Evolutionary conservation across 2,888 invertebrate genomes (phyloP).

Genomic region (Cephus pygmeus): DNA sequence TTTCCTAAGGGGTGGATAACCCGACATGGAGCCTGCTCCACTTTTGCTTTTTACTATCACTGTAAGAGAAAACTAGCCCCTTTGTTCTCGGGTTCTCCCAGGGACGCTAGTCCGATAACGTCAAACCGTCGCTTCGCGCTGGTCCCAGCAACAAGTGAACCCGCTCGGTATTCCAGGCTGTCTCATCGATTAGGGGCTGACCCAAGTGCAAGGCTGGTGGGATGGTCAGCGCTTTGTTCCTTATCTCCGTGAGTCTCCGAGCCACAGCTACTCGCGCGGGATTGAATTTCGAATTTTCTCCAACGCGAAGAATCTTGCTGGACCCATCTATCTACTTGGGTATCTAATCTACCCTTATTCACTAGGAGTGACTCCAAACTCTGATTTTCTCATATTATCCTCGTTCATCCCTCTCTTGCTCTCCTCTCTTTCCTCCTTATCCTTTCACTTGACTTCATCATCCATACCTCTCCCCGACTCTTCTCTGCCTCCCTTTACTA

Average conservation of each 20-base stretch:
- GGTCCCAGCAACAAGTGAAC: constrained; percentile 4
- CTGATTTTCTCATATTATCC: neutral
- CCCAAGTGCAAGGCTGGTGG: neutral
- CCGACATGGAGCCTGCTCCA: neutral
- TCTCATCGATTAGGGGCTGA: neutral
- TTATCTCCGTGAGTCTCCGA: neutral
- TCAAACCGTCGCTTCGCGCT: neutral
- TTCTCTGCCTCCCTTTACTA: neutral
- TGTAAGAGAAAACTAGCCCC: neutral
- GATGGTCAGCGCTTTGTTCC: neutral
- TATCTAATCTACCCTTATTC: neutral
- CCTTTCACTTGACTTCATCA: neutral
- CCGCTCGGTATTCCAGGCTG: neutral
- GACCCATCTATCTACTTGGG: neutral
- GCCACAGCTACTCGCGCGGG: neutral
- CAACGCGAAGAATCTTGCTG: neutral
- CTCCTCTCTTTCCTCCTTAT: neutral
- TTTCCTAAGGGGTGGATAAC: neutral
- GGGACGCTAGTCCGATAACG: neutral
- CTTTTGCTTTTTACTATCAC: neutral
- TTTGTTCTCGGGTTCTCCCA: neutral
- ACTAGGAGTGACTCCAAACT: neutral
- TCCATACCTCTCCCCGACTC: neutral
- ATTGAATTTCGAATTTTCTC: neutral
- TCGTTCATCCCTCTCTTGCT: neutral